Conservation (phyloP, 1,140 invertebrate species). For the Delia radicum region DNA sequence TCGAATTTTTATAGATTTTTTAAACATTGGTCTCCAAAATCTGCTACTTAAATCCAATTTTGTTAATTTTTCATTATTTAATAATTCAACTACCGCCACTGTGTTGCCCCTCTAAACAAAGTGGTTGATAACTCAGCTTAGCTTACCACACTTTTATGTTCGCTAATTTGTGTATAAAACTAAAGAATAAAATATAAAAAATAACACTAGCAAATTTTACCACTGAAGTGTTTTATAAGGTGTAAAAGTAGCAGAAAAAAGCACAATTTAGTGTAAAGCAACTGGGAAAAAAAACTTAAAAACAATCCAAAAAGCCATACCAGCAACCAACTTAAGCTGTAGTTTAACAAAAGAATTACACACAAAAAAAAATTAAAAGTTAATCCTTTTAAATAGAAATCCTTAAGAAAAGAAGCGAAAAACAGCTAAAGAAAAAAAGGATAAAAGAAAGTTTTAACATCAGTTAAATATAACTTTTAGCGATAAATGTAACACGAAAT, state of each 20-base stretch:
- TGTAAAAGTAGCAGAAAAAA: not conserved
- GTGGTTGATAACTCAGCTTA: conserved; percentile 5
- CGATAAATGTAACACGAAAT: too few species aligned
- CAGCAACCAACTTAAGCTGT: not conserved
- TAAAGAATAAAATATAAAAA: not conserved
- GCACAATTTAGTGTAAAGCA: not conserved
- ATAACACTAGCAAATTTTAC: not conserved
- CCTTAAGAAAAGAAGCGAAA: conserved; percentile 42
- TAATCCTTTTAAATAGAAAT: conserved; percentile 56
- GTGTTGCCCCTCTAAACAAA: not conserved
- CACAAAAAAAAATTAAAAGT: conserved; percentile 56
- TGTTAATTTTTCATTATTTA: not conserved
- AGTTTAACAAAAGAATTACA: conserved; percentile 34
- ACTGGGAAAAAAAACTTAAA: not conserved
- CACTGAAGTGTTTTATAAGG: not conserved
- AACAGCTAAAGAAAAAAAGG: conserved; percentile 10
- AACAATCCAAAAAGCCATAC: not conserved
- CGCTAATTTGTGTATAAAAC: conserved; percentile 24
- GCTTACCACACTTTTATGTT: conserved; percentile 12
- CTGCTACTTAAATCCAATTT: too few species aligned
- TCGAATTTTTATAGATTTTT: too few species aligned
- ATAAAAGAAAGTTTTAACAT: not conserved
- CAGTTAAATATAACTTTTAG: too few species aligned
- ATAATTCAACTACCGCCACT: not conserved
- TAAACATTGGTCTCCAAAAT: too few species aligned